Evolutionary conservation across 1,140 invertebrate genomes (phyloP), one percentile per base, ranked within the genome.

Genomic region (Ctenoplectra terminalis): DNA sequence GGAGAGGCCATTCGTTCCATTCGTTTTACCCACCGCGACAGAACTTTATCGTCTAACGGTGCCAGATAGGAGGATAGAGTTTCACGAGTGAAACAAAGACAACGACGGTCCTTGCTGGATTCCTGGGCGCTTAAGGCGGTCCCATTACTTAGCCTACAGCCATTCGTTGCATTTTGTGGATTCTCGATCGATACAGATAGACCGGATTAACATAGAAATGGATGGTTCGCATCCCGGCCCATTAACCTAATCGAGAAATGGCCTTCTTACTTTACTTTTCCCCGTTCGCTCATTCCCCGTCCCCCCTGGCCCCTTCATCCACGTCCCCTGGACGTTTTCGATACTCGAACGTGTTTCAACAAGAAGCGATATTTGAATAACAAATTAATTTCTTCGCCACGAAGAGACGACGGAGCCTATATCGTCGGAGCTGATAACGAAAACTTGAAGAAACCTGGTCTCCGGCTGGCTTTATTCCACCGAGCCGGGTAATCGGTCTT

Each of bases 151-250:
- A 82, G 67, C 58, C 29, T 37, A 40, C 69, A 61, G 46, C 46
- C 37, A 58, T 71, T 71, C 43, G 46, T 40, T 50, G 61, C 69
- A 69, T 73, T 86, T 66, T 37, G 67, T 60, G 67, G 61, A 86
- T 81, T 83, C 52, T 31, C 48, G 67, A 75, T 80, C 71, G 81
- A 78, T 81, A 70, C 69, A 46, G 81, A 83, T 63, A 58, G 64
- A 71, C 64, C 6, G 82, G 74, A 87, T 87, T 87, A 87, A 81
- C 86, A 87, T 87, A 84, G 76, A 81, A 87, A 87, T 87, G 81
- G 81, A 72, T 71, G 76, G 52, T 34, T 50, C 60, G 54, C 84
- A 61, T 80, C 82, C 63, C 70, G 73, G 69, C 34, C 85, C 86
- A 86, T 84, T 87, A 87, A 87, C 86, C 81, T 81, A 70, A 81